Evolutionary conservation across 2,888 invertebrate genomes (phyloP).

Genomic region (Papilio elwesi): DNA sequence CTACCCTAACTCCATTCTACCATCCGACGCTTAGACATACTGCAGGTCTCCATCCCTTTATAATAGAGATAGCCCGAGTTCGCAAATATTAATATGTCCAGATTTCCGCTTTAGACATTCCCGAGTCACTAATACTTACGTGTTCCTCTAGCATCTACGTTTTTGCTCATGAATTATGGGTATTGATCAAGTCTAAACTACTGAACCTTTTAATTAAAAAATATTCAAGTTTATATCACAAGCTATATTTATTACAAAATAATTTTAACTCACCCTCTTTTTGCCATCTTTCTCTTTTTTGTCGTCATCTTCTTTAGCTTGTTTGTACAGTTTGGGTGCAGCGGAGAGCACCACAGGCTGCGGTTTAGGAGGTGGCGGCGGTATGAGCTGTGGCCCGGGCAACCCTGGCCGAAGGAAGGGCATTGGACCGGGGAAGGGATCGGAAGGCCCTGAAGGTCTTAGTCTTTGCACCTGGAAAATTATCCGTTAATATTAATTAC

Average conservation of each 20-base stretch:
- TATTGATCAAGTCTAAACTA: too few relatives aligned
- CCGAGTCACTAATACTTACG: too few relatives aligned
- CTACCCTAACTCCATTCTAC: too few relatives aligned
- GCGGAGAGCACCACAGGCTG: slow-evolving; percentile 88
- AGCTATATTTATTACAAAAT: not conserved
- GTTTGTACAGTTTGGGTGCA: slow-evolving; percentile 88
- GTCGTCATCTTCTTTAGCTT: slow-evolving; percentile 74
- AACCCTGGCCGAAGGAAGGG: slow-evolving; percentile 68
- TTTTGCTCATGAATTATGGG: too few relatives aligned
- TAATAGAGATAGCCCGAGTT: too few relatives aligned
- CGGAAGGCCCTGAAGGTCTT: slow-evolving; percentile 55
- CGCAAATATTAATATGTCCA: too few relatives aligned
- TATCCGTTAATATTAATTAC: not conserved
- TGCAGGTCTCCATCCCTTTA: too few relatives aligned
- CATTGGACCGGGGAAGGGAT: slow-evolving; percentile 69
- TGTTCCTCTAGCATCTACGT: too few relatives aligned
- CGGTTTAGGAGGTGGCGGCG: slow-evolving; percentile 74
- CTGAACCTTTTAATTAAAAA: too few relatives aligned
- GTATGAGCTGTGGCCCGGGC: slow-evolving; percentile 73
- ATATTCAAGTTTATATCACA: not conserved
- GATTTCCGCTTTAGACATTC: too few relatives aligned
- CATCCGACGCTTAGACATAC: too few relatives aligned
- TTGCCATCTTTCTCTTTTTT: slow-evolving; percentile 66
- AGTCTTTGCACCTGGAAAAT: slow-evolving; percentile 66
- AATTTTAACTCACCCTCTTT: slow-evolving; percentile 59